Evolutionary conservation across 1,140 invertebrate genomes (phyloP), one percentile per base, ranked within the genome.

Genomic region (Acromyrmex charruanus): DNA sequence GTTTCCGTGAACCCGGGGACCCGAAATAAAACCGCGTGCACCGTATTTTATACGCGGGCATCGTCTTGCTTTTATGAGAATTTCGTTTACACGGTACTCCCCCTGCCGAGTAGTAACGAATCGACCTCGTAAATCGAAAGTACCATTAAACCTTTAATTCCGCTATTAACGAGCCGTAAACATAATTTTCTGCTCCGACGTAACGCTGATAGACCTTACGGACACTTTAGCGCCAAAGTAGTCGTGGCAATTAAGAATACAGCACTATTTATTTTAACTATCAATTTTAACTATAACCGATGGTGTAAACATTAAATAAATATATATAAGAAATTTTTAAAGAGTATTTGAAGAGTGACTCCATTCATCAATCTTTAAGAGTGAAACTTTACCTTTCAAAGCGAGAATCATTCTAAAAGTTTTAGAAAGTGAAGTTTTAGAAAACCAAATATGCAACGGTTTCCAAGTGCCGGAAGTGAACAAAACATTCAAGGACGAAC

Each of bases 71-170:
- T 75, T 84, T 75, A 84, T 16, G 53, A 25, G 25, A 75, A 84
- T 75, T 80, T 80, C 58, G 44, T 80, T 75, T 84, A 84, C 80
- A 61, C 80, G 35, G 25, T 21, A 18, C 77, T 68, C 39, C 18
- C 9, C 25, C 12, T n/a, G 3, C 25, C 18, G 5, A 2, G 25
- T 61, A 74, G 25, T 61, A 74, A 84, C 69, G 39, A 84, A 74
- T 84, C 68, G 68, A 51, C 80, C 55, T 75, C 68, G 55, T 61
- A 75, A 61, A 51, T 74, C 53, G 39, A 49, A 84, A 66, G 31
- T 61, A 61, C 39, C 25, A 74, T 84, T 61, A 84, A 74, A 63
- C 55, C n/a, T 63, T 84, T 63, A 84, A 75, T 84, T 74, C 39
- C 55, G 58, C 80, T 44, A 59, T 82, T 82, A 74, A 82, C 39